Conservation (phyloP, 2,888 invertebrate genomes). For the Epistrophe grossulariae region DNA sequence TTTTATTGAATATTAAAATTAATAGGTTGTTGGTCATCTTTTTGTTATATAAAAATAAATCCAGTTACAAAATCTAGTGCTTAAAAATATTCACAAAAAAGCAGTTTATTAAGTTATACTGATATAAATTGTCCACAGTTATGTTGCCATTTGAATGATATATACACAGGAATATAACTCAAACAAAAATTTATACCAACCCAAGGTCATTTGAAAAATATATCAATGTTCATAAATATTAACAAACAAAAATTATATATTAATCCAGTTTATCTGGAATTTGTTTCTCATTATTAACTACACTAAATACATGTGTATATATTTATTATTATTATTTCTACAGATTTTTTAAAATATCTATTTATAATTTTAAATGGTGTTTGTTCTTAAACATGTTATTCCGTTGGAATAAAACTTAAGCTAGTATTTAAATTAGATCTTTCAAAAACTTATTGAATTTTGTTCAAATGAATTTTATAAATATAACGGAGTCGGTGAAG, state of each 20-base stretch:
- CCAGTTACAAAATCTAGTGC: background rate
- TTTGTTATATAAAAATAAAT: background rate
- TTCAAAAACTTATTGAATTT: background rate
- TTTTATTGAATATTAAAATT: background rate
- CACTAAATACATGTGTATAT: background rate
- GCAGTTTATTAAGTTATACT: background rate
- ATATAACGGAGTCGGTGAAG: background rate
- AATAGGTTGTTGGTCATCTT: background rate
- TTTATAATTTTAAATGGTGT: background rate
- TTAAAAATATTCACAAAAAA: background rate
- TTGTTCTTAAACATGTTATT: conserved; percentile 1
- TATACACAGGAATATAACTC: background rate
- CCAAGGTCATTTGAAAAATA: conserved; percentile 17
- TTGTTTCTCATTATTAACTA: background rate
- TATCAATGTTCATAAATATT: background rate
- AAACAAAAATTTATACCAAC: background rate
- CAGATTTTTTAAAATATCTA: background rate
- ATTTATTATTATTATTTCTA: too few relatives aligned
- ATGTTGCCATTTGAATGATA: background rate
- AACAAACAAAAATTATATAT: background rate
- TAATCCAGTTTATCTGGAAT: conserved; percentile 34
- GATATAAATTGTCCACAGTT: background rate
- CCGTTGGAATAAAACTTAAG: background rate
- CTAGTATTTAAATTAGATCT: conserved; percentile 7
- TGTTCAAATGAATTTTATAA: background rate